A percentile compares a stretch with the other conserved stretches of the same genome.
phyloP scores from a whole-genome alignment of 2,797 vertebrate genomes.

The Phataginus tetradactyla region DNA sequence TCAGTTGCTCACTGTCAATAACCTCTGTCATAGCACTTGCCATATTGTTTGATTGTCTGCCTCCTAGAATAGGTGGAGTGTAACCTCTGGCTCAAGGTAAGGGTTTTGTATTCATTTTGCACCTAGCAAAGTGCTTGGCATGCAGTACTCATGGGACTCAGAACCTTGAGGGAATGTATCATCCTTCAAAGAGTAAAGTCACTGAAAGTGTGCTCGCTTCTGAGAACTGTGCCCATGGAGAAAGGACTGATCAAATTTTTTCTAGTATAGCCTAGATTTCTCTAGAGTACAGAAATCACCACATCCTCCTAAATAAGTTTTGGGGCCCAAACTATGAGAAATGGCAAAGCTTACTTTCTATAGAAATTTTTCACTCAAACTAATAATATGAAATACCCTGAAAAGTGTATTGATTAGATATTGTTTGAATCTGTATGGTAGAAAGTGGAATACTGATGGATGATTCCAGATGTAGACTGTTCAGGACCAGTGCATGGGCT shows the following conservation, averaged over 20 bases:
- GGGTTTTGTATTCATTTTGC: neutral
- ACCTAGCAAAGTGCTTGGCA: neutral
- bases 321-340: neutral
- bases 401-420: no score
- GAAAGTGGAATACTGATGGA: neutral
- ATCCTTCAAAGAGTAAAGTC: neutral
- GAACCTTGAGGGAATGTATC: neutral
- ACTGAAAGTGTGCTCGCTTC: neutral
- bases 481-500: fast-evolving
- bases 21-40: neutral
- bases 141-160: neutral
- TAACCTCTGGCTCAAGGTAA: neutral
- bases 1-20: neutral
- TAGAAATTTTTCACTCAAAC: neutral
- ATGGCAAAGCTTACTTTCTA: neutral
- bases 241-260: neutral
- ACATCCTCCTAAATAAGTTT: neutral
- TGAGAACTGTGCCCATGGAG: neutral
- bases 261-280: neutral
- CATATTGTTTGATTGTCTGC: neutral
- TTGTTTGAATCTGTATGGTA: neutral
- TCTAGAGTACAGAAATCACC: neutral
- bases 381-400: neutral
- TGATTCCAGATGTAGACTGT: neutral
- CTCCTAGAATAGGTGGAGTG: neutral